Conservation (phyloP, 1,140 invertebrate genomes). For the Tetragnatha versicolor region DNA sequence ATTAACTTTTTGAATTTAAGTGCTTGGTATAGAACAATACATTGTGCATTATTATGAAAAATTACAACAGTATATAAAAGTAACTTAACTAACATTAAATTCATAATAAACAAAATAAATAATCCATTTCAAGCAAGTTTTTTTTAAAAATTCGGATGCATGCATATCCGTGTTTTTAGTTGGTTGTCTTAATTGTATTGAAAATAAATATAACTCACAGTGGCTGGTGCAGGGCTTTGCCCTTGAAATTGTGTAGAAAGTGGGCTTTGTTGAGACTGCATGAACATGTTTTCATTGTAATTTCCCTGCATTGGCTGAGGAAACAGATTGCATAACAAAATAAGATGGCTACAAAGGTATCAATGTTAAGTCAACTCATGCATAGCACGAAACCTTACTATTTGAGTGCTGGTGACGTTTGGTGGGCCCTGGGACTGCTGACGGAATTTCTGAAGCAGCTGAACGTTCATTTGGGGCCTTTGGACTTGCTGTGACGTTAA, state of each 20-base stretch:
- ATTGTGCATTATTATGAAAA: no score
- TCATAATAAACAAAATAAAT: no score
- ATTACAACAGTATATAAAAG: no score
- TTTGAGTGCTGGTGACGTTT: constrained; percentile 45
- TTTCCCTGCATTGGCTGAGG: constrained; percentile 50
- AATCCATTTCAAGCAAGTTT: no score
- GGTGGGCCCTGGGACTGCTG: constrained; percentile 38
- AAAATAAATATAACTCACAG: constrained; percentile 21
- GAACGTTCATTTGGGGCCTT: constrained; percentile 41
- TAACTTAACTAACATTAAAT: no score
- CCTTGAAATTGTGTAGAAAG: constrained; percentile 52
- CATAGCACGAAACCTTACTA: constrained; percentile 34
- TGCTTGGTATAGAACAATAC: no score
- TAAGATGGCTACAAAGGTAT: neutral
- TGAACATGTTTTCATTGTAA: constrained; percentile 52
- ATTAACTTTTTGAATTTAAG: no score
- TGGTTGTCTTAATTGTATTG: no score
- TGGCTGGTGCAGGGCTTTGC: constrained; percentile 48
- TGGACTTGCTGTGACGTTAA: constrained; percentile 11
- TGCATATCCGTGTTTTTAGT: no score
- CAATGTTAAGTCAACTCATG: neutral
- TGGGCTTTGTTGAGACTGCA: constrained; percentile 44
- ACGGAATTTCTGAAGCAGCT: constrained; percentile 26
- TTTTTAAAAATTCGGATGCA: no score
- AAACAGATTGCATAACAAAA: neutral